A percentile compares a stretch with the other conserved stretches of the same genome.
phyloP scores from a whole-genome alignment of 2,113 vertebrate species.

The Cephalopterus ornatus region DNA sequence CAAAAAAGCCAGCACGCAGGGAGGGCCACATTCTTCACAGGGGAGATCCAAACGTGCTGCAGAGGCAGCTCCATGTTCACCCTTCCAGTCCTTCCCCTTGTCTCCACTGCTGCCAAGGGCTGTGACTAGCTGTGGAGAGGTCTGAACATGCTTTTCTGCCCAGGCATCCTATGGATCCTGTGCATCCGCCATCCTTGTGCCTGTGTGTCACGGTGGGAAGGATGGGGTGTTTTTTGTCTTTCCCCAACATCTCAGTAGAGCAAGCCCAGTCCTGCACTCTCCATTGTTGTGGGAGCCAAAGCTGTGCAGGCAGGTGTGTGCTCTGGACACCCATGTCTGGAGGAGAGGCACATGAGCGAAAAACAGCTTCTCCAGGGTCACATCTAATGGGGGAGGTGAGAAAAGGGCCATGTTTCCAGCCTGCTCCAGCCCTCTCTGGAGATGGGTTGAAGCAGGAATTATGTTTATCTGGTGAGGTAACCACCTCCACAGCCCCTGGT shows the following conservation, averaged over 20 bases:
- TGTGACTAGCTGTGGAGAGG: neutral
- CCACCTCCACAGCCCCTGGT: neutral
- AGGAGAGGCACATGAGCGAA: neutral
- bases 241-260: neutral
- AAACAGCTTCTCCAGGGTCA: neutral
- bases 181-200: accelerated
- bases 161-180: neutral
- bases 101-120: neutral
- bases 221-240: neutral
- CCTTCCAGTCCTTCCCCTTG: neutral
- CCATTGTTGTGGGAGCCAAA: neutral
- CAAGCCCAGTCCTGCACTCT: neutral
- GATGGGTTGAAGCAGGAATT: neutral
- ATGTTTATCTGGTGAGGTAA: neutral
- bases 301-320: accelerated
- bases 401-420: neutral
- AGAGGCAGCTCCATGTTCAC: neutral
- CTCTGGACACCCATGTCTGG: neutral
- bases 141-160: neutral
- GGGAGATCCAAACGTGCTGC: neutral
- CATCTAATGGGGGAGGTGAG: neutral
- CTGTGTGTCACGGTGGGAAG: neutral
- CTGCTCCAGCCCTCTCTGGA: neutral
- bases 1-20: neutral
- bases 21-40: neutral